Conservation (phyloP, 2,113 vertebrate genomes). For the Tringa solitaria region DNA sequence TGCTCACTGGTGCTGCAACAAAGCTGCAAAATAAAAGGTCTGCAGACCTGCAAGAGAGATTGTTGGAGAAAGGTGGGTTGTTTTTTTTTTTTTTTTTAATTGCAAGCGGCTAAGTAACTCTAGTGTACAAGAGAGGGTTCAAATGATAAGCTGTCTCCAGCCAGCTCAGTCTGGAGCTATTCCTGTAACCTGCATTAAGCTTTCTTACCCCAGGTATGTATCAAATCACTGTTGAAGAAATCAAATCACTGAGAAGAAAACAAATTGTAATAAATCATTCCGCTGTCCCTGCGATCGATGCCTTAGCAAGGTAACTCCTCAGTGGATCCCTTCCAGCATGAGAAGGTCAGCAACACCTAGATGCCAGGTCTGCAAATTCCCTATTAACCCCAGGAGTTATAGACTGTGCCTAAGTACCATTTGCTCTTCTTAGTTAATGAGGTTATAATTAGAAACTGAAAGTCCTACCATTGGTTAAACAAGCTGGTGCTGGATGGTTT, state of each 20-base stretch:
- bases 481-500: neutral
- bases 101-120: neutral
- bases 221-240: neutral
- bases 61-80: neutral
- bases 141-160: neutral
- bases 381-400: neutral
- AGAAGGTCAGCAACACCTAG: neutral
- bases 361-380: neutral
- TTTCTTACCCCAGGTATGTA: neutral
- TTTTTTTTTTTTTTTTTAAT: neutral
- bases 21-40: neutral
- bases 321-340: neutral
- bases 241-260: neutral
- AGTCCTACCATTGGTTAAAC: neutral
- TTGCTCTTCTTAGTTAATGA: slow-evolving; percentile 17
- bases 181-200: neutral
- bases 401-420: neutral
- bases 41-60: neutral
- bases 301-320: neutral
- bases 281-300: neutral
- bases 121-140: neutral
- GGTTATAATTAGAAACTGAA: neutral
- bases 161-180: neutral
- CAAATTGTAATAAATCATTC: neutral
- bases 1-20: neutral